Base-by-base conservation (phyloP, 2,888 invertebrate species). In the Abscondita cerata region DNA sequence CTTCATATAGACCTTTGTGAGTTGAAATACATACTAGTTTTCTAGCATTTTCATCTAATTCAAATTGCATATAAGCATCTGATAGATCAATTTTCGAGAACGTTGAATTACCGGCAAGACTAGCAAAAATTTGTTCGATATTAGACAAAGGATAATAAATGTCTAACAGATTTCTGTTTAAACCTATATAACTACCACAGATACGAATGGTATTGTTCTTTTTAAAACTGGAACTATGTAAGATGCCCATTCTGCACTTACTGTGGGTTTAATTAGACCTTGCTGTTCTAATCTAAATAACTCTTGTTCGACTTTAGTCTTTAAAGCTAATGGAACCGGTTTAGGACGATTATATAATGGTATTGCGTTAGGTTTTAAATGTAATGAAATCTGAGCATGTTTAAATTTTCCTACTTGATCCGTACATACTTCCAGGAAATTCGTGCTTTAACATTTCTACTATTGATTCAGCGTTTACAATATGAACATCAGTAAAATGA, bases 31-130 rank as follows among this genome's bases (percentile, higher is more conserved):
- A 72, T 12, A 70, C 62, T n/a, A 73, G 46, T 15, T 71, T 67
- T 44, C 69, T 67, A 1, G 76, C 67, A 41, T 72, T 65, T 6
- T 75, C 69, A 33, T 72, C 70, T 15, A 76, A 36, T 31, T 65
- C 64, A 1, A 76, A 61, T 60, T 79, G 78, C 47, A 72, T 70
- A 65, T 78, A 77, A 1, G 77, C 77, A 18, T 52, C 25, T n/a
- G 33, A 53, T 19, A 64, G 33, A 34, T 56, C 54, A 1, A 65
- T 52, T 33, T 71, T 71, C n/a, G 50, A 31, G 16, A 50, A 50
- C 1, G 31, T n/a, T 9, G 11, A 11, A 40, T 38, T 13, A 12
- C 19, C 41, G 1, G 19, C 12, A 13, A 54, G 15, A 9, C n/a
- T 44, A 5, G 54, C 44, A 54, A 36, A 56, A 5, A 56, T 19